Conservation (phyloP, 2,888 invertebrate species). For the Salpingus planirostris region DNA sequence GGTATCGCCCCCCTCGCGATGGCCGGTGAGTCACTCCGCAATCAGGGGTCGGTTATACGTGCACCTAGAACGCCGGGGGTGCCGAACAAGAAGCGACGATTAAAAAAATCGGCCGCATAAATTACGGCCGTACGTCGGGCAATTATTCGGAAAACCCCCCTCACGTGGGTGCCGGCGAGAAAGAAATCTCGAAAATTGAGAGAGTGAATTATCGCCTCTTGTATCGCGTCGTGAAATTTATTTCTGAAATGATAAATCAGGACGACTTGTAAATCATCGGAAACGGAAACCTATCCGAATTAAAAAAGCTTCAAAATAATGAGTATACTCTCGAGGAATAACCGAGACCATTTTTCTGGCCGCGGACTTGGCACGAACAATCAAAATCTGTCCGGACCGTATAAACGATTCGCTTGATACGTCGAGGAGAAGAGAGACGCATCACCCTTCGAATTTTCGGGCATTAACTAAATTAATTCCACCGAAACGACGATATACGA, state of each 20-base stretch:
- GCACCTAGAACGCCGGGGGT: not conserved
- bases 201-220: not conserved
- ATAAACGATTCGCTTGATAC: too few relatives aligned
- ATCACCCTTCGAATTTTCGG: too few relatives aligned
- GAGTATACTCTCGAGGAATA: slow-evolving; percentile 4
- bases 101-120: not conserved
- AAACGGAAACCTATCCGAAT: slow-evolving; percentile 1
- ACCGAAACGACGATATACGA: too few relatives aligned
- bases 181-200: too few relatives aligned
- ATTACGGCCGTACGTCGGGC: not conserved
- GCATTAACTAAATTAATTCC: slow-evolving; percentile 1
- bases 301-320: slow-evolving; percentile 3
- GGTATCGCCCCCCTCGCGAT: slow-evolving; percentile 31
- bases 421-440: too few relatives aligned
- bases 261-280: slow-evolving; percentile 7
- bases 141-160: not conserved
- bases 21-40: slow-evolving; percentile 39
- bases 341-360: slow-evolving; percentile 2
- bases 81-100: not conserved
- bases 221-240: slow-evolving; percentile 1
- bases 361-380: slow-evolving; percentile 5
- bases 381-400: slow-evolving; percentile 4
- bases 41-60: slow-evolving; percentile 31
- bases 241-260: slow-evolving; percentile 6
- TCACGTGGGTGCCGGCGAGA: too few relatives aligned